Evolutionary conservation across 2,888 invertebrate species (phyloP).

Genomic region (Hoplodrina ambigua): DNA sequence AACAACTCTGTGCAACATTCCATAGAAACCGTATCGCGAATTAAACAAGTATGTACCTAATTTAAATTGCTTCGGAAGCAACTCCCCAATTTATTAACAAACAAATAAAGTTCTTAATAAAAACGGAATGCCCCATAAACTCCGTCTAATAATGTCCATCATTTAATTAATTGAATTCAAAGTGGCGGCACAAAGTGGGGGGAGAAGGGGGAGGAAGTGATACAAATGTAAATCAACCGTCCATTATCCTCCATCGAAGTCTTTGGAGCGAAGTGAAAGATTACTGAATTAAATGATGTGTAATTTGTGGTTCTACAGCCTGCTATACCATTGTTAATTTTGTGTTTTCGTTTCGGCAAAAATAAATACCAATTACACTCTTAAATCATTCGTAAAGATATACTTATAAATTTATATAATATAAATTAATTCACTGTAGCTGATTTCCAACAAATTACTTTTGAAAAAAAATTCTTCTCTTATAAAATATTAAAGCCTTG

Average conservation of each 20-base stretch:
- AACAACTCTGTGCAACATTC: background rate
- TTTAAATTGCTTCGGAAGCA: background rate
- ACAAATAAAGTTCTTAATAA: constrained; percentile 42
- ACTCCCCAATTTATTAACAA: constrained; percentile 31
- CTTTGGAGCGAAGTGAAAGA: constrained; percentile 46
- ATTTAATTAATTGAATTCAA: constrained; percentile 57
- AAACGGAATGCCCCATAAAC: constrained; percentile 44
- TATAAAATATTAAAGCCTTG: too few species aligned
- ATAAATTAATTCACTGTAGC: too few species aligned
- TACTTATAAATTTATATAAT: too few species aligned
- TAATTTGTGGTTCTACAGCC: constrained; percentile 12
- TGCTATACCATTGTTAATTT: background rate
- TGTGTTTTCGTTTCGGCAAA: too few species aligned
- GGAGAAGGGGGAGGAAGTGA: constrained; percentile 26
- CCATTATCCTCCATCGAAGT: constrained; percentile 44
- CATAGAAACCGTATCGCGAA: background rate
- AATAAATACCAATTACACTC: too few species aligned
- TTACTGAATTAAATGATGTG: constrained; percentile 27
- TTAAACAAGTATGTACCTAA: constrained; percentile 5
- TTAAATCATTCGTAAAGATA: too few species aligned
- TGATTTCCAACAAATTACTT: too few species aligned
- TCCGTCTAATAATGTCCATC: constrained; percentile 44
- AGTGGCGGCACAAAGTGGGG: constrained; percentile 12
- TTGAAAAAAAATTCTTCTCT: too few species aligned
- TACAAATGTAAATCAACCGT: constrained; percentile 66